phyloP scores from a whole-genome alignment of 2,888 invertebrate species.

The Lycia hirtaria region DNA sequence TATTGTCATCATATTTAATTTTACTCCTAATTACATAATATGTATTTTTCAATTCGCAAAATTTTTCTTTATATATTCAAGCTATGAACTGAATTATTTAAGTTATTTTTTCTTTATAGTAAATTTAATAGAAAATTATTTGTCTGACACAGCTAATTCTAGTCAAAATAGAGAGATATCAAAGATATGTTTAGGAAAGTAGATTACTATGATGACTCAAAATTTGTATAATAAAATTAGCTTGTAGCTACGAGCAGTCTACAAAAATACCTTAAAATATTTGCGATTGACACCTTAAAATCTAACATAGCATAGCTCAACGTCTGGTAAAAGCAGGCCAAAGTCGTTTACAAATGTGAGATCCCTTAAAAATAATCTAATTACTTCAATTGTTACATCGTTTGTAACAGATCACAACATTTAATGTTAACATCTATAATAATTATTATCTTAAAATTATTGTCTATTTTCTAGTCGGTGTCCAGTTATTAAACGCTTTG shows the following conservation, averaged over 20 bases:
- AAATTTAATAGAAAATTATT: conserved; percentile 63
- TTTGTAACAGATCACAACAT: conserved; percentile 62
- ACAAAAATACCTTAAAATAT: conserved; percentile 47
- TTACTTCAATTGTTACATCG: conserved; percentile 21
- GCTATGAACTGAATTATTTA: conserved; percentile 39
- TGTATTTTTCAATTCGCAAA: conserved; percentile 37
- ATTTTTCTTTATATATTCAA: conserved; percentile 46
- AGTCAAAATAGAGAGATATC: conserved; percentile 60
- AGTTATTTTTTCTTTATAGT: conserved; percentile 35
- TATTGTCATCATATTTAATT: conserved; percentile 63
- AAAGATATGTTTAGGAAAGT: conserved; percentile 36
- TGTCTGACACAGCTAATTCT: conserved; percentile 83
- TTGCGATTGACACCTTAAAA: conserved; percentile 80
- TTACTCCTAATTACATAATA: too few relatives aligned
- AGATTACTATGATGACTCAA: conserved; percentile 18
- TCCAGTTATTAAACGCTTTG: conserved; percentile 38
- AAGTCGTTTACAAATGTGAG: conserved; percentile 71
- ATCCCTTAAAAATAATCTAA: conserved; percentile 52
- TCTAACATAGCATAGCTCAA: conserved; percentile 48
- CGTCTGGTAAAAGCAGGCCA: conserved; percentile 62
- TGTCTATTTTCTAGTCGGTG: conserved; percentile 59
- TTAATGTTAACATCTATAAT: conserved; percentile 59
- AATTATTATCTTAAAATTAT: conserved; percentile 59
- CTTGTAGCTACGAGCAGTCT: conserved; percentile 33
- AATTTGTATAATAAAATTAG: neutral